Conservation (phyloP, 2,113 vertebrate genomes). For the Muntiacus reevesi region DNA sequence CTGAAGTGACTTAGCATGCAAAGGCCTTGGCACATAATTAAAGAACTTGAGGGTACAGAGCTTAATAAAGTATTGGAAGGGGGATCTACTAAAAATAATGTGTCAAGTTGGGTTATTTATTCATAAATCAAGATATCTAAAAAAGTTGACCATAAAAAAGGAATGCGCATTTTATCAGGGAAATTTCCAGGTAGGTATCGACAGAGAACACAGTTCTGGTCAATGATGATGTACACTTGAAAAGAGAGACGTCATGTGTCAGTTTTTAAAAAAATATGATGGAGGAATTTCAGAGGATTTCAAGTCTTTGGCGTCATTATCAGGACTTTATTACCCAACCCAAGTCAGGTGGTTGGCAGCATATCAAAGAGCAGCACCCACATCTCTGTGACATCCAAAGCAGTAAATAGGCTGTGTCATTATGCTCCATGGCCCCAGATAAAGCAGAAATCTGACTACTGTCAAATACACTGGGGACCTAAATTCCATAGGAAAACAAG, state of each 20-base stretch:
- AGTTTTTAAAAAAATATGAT: background rate
- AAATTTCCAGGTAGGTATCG: background rate
- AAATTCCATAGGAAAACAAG: background rate
- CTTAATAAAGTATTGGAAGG: background rate
- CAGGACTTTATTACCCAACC: background rate
- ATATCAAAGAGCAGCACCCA: background rate
- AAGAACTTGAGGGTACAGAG: background rate
- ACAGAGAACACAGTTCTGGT: background rate
- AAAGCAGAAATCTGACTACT: background rate
- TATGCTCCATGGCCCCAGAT: fast-evolving
- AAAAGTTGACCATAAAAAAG: background rate
- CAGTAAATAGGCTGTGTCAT: background rate
- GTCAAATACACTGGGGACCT: background rate
- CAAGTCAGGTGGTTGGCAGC: too few relatives aligned
- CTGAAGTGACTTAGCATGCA: background rate
- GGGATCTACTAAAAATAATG: background rate
- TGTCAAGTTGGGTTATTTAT: background rate
- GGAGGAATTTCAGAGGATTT: background rate
- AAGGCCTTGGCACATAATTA: background rate
- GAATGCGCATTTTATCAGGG: background rate
- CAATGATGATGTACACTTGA: background rate
- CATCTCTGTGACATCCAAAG: too few relatives aligned
- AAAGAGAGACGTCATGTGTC: background rate
- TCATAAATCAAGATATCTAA: background rate
- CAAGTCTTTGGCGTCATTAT: background rate